phyloP scores from a whole-genome alignment of 2,113 vertebrate genomes.

The Psilopsiagon aurifrons region DNA sequence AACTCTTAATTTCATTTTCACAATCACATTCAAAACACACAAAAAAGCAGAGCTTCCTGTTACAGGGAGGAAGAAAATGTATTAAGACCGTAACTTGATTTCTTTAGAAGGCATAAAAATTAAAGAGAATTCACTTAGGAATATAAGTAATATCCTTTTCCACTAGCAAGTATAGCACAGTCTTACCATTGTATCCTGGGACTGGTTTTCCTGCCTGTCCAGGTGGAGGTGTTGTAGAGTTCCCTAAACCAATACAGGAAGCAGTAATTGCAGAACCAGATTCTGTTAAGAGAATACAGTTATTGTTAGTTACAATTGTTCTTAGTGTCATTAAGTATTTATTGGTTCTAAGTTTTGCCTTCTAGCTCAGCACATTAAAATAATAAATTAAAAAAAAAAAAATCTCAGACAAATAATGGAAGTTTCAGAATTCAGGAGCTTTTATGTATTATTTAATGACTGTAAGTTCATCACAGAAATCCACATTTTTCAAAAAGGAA shows the following conservation, averaged over 20 bases:
- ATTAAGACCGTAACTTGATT: not conserved
- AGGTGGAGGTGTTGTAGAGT: constrained; percentile 85
- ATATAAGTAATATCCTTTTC: not conserved
- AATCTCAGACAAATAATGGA: not conserved
- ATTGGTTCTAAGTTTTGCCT: not conserved
- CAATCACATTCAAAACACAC: not conserved
- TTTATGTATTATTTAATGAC: not conserved
- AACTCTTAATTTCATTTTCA: not conserved
- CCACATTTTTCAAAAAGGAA: not conserved
- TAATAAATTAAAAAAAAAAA: not conserved
- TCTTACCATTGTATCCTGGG: constrained; percentile 93
- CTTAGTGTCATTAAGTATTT: not conserved
- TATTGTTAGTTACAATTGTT: not conserved
- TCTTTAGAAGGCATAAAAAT: not conserved
- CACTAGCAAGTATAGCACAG: not conserved
- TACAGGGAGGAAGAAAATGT: not conserved
- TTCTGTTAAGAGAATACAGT: constrained; percentile 75
- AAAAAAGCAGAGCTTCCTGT: not conserved
- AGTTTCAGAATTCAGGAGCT: not conserved
- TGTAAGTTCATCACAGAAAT: not conserved
- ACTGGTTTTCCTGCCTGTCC: constrained; percentile 93
- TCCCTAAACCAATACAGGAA: constrained; percentile 88
- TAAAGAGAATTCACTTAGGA: not conserved
- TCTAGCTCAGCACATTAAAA: not conserved
- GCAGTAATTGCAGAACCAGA: constrained; percentile 93